Evolutionary conservation across 2,888 invertebrate genomes (phyloP), one percentile per base, ranked within the genome.

Genomic region (Candidula unifasciata): DNA sequence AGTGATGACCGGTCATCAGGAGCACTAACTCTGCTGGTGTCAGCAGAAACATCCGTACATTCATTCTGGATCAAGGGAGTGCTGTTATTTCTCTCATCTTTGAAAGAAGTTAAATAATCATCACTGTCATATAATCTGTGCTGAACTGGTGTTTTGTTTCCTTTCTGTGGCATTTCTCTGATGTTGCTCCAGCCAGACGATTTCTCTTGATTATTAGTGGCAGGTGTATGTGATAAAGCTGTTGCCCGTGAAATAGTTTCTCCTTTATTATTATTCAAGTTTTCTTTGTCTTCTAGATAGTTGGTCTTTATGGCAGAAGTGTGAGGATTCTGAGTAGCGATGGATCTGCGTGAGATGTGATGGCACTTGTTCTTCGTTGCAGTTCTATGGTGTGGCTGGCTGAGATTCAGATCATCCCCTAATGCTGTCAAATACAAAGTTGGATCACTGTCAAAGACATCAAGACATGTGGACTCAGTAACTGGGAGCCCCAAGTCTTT

Each of bases 381-480:
- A 74, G 24, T 54, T 16, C 18, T 54, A 54, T 16, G 30, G 30
- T 54, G 1, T 2, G 10, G 54, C 44, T 74, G n/a, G 21, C 21
- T 21, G 54, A 54, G 74, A n/a, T 30, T 54, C 8, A 54, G 54
- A 54, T 18, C n/a, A 30, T 33, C 54, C 30, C 30, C 74, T 30
- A 74, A 13, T 30, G 74, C 74, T 74, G 74, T 54, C 30, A 74
- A 2, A 74, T 74, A 74, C 74, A 74, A 18, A 30, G 74, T 54
- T 18, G 74, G 30, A 3, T 74, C 74, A 54, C 21, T 30, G n/a
- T 44, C 44, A n/a, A 10, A 10, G 33, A 37, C 37, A n/a, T 64
- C 5, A 35, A 91, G 89, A 60, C 90, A 88, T 24, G 91, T 91
- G 13, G 91, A 91, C 86, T 91, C 91, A 35, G 89, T 86, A 18